Percentiles rank a stretch among this genome's conserved stretches.
Conservation (phyloP, 2,797 vertebrate genomes). For the Carapus acus region DNA sequence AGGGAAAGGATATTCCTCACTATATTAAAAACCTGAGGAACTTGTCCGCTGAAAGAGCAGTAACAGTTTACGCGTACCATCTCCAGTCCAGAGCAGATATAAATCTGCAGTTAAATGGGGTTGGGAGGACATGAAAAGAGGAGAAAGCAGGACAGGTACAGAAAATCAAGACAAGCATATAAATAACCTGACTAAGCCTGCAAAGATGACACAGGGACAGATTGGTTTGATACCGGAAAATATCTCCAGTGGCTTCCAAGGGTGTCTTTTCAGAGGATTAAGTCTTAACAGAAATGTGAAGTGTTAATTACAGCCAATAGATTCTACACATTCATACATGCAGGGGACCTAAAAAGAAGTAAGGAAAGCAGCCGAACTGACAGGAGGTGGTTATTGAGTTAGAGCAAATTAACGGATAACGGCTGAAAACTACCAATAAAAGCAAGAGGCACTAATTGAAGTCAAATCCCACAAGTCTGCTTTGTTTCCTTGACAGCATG, state of each 20-base stretch:
- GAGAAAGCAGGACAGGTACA: background rate
- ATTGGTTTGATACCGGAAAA: slow-evolving; percentile 12
- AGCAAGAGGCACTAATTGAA: slow-evolving; percentile 29
- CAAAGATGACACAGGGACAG: slow-evolving; percentile 1
- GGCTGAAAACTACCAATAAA: slow-evolving; percentile 16
- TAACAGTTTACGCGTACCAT: slow-evolving; percentile 25
- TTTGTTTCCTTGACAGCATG: slow-evolving; percentile 5
- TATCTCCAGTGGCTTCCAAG: slow-evolving; percentile 21
- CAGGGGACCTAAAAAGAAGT: slow-evolving; percentile 21
- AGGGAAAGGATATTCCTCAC: no score
- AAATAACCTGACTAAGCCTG: slow-evolving; percentile 5
- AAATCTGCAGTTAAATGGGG: slow-evolving; percentile 29
- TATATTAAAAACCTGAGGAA: slow-evolving; percentile 20
- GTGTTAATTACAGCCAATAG: slow-evolving; percentile 63
- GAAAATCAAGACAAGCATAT: slow-evolving; percentile 5
- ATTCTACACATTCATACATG: slow-evolving; percentile 41
- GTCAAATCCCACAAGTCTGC: slow-evolving; percentile 17
- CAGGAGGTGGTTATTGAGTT: slow-evolving; percentile 44
- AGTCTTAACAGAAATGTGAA: slow-evolving; percentile 37
- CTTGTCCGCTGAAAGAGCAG: slow-evolving; percentile 23
- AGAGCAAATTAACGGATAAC: slow-evolving; percentile 7
- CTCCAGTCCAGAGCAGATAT: slow-evolving; percentile 35
- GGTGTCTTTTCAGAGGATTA: slow-evolving; percentile 35
- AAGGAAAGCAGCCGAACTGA: slow-evolving; percentile 20
- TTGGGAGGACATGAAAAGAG: slow-evolving; percentile 22